Conservation (phyloP, 2,797 vertebrate species). For the Jordanella pulchra region DNA sequence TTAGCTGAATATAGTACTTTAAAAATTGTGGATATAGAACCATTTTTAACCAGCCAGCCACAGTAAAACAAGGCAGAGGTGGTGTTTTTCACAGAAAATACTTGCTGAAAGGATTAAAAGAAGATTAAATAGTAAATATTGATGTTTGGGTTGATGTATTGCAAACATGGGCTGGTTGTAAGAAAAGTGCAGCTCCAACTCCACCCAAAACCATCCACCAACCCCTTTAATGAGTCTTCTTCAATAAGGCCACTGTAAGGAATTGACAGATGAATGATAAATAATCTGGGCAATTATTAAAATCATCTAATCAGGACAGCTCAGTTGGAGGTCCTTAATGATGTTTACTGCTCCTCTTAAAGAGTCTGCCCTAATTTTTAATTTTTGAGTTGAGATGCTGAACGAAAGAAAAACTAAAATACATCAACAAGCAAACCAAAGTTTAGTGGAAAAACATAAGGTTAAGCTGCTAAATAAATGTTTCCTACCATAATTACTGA, state of each 20-base stretch:
- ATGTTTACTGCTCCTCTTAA: neutral
- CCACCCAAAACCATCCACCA: neutral
- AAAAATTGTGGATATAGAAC: neutral
- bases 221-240: neutral
- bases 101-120: neutral
- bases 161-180: neutral
- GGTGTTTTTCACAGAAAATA: neutral
- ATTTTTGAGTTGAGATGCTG: neutral
- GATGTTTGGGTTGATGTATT: no score
- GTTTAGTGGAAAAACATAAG: no score
- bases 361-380: neutral
- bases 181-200: neutral
- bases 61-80: neutral
- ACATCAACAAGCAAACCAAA: no score
- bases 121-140: neutral
- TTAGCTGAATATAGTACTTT: neutral
- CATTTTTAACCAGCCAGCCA: neutral
- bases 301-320: slow-evolving; percentile 6
- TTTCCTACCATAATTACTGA: neutral
- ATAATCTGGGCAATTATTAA: neutral
- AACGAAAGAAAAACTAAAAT: neutral
- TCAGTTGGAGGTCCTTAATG: neutral
- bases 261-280: neutral
- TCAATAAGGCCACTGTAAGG: neutral
- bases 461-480: neutral